phyloP scores from a whole-genome alignment of 2,888 invertebrate species.

The Syrista parreyssii region DNA sequence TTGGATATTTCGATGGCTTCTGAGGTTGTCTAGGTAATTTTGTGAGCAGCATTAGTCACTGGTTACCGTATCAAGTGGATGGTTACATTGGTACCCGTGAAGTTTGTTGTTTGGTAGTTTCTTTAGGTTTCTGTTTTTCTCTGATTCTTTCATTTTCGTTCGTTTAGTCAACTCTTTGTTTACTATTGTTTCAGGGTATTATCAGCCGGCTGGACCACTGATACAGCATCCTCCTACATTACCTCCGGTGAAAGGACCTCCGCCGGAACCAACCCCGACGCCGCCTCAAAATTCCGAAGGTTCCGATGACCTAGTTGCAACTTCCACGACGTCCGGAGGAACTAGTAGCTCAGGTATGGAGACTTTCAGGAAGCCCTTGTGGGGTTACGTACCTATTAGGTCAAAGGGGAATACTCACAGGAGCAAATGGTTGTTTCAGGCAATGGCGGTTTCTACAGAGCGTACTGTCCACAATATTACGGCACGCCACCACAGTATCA shows the following conservation, averaged over 20 bases:
- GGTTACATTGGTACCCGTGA: not conserved
- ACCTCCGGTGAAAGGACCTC: conserved; percentile 59
- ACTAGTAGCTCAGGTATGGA: conserved; percentile 55
- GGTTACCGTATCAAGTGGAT: not conserved
- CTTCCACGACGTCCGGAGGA: conserved; percentile 61
- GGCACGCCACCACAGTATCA: conserved; percentile 66
- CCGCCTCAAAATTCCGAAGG: conserved; percentile 64
- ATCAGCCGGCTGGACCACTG: conserved; percentile 92
- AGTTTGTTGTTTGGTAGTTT: not conserved
- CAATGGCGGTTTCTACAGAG: conserved; percentile 60
- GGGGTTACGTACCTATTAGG: not conserved
- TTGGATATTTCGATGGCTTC: not conserved
- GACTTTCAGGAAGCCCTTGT: not conserved
- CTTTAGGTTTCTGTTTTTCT: not conserved
- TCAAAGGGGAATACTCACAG: not conserved
- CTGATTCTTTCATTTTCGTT: not conserved
- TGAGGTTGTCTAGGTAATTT: not conserved
- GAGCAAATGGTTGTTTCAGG: conserved; percentile 40
- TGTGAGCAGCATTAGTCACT: not conserved
- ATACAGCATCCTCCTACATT: conserved; percentile 71
- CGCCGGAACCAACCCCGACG: conserved; percentile 62
- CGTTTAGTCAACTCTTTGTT: conserved; percentile 10
- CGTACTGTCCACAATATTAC: conserved; percentile 68
- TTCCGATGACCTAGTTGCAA: conserved; percentile 60
- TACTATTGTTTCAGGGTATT: conserved; percentile 77